Evolutionary conservation across 2,797 vertebrate species (phyloP).

Genomic region (Schizopygopsis pylzovi): DNA sequence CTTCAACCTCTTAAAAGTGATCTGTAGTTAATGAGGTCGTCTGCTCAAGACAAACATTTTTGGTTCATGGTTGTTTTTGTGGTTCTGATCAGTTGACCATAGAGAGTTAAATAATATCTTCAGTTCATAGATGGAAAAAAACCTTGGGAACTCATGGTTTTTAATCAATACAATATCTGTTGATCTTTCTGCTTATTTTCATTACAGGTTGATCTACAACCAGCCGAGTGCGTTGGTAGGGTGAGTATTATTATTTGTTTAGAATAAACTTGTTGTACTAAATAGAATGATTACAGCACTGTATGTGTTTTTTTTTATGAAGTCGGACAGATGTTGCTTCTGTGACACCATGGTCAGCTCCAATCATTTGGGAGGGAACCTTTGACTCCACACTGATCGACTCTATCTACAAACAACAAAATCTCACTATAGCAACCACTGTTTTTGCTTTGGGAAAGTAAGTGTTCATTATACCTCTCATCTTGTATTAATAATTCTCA

Average conservation of each 20-base stretch:
- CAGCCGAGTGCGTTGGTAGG: neutral
- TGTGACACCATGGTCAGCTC: slow-evolving; percentile 69
- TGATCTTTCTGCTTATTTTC: neutral
- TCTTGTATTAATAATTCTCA: neutral
- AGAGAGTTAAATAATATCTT: neutral
- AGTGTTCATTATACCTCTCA: neutral
- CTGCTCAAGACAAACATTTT: neutral
- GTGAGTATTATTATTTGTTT: slow-evolving; percentile 5
- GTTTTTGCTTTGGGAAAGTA: slow-evolving; percentile 73
- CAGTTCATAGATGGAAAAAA: neutral
- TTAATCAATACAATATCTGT: neutral
- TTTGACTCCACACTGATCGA: slow-evolving; percentile 68
- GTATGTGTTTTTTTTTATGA: neutral
- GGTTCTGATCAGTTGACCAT: neutral
- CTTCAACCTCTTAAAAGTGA: neutral
- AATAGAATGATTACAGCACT: neutral
- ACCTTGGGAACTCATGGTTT: neutral
- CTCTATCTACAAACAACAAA: slow-evolving; percentile 40
- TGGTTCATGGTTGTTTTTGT: neutral
- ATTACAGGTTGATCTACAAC: neutral
- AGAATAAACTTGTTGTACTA: neutral
- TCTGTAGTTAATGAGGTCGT: neutral
- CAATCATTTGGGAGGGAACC: slow-evolving; percentile 68
- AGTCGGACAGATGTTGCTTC: slow-evolving; percentile 65
- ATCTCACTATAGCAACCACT: slow-evolving; percentile 62